Percentiles rank a stretch among this genome's conserved stretches.
Evolutionary conservation across 1,140 invertebrate species (phyloP).

Genomic region (Ylistrum balloti): DNA sequence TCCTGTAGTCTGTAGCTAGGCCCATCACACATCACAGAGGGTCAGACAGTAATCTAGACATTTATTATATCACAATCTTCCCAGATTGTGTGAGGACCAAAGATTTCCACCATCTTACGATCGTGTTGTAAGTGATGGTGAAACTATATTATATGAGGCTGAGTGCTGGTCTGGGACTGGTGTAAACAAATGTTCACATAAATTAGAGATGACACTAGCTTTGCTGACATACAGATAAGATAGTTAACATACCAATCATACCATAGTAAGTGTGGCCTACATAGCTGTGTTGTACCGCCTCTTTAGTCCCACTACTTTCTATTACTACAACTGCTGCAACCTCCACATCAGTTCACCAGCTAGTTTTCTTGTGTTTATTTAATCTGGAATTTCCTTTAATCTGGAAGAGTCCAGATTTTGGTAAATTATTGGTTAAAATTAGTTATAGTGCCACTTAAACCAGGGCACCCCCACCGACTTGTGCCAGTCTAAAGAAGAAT

Average conservation of each 20-base stretch:
- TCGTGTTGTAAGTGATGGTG: neutral
- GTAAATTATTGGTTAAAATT: too few species aligned
- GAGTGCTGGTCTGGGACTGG: neutral
- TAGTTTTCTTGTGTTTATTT: neutral
- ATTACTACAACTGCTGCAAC: too few species aligned
- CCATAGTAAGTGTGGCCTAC: constrained; percentile 32
- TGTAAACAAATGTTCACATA: neutral
- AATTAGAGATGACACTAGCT: constrained; percentile 9
- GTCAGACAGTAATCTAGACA: too few species aligned
- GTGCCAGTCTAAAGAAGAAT: neutral
- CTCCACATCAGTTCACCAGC: neutral
- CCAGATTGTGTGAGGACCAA: too few species aligned
- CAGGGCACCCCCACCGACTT: too few species aligned
- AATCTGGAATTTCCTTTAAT: neutral
- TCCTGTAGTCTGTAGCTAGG: too few species aligned
- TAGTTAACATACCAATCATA: neutral
- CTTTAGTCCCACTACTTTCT: too few species aligned
- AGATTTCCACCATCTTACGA: neutral
- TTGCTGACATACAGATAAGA: neutral
- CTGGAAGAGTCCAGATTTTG: neutral
- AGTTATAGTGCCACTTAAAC: too few species aligned
- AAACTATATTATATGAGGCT: neutral
- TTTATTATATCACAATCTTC: too few species aligned
- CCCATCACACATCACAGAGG: too few species aligned
- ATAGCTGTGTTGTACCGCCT: neutral